These are phyloP conservation scores for Phocoena sinus DNA, from an alignment of 2,113 vertebrate genomes.

Conservation along the genomic window DNA sequence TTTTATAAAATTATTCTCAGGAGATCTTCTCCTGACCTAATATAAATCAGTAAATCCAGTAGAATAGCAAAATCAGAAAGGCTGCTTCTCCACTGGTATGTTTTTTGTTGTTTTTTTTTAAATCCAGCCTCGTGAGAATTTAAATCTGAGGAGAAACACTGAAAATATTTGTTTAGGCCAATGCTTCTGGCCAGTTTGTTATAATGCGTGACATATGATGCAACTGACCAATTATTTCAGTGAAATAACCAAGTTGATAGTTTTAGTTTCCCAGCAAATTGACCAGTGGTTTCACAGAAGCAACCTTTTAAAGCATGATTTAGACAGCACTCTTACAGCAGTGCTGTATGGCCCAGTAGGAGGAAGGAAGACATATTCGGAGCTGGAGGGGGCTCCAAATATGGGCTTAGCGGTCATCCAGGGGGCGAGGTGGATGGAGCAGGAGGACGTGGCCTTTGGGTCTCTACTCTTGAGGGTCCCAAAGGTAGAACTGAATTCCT, in stretches of 20 bases:
- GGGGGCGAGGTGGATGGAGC: background rate
- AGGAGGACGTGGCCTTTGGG: background rate
- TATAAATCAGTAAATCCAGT: background rate
- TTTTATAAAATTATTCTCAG: constrained; percentile 39
- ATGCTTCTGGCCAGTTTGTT: background rate
- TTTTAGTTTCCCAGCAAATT: background rate
- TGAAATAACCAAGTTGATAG: background rate
- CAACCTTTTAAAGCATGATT: background rate
- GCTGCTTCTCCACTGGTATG: background rate
- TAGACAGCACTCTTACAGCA: background rate
- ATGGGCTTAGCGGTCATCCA: background rate
- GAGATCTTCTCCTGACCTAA: constrained; percentile 3
- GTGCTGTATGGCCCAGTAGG: background rate
- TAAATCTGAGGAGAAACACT: background rate
- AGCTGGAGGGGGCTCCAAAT: background rate
- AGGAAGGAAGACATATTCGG: background rate
- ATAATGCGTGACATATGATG: background rate
- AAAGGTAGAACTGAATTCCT: background rate
- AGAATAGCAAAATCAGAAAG: background rate
- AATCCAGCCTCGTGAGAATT: background rate
- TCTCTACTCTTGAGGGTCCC: background rate
- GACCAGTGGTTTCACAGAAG: background rate
- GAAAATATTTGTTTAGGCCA: background rate
- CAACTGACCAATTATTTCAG: background rate
- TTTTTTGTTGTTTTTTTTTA: background rate